Evolutionary conservation across 2,888 invertebrate species (phyloP).

Genomic region (Deroplatys truncata): DNA sequence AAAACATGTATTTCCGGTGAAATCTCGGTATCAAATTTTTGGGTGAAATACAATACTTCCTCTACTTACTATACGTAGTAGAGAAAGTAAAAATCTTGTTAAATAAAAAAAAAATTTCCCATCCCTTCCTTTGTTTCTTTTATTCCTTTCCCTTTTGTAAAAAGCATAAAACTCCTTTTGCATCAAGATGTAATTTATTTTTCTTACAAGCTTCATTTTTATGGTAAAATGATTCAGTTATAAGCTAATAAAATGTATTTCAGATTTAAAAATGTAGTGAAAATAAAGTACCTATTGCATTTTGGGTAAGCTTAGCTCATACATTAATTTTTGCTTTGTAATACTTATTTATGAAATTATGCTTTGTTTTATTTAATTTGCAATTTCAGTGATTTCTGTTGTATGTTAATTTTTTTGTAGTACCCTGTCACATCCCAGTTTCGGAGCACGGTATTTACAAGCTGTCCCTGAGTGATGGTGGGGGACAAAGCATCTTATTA

Average conservation of each 20-base stretch:
- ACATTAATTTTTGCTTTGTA: not conserved
- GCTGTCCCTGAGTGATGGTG: constrained; percentile 45
- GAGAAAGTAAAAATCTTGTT: too few species aligned
- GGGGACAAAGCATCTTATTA: constrained; percentile 36
- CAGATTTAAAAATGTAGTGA: not conserved
- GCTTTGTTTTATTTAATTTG: not conserved
- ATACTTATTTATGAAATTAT: not conserved
- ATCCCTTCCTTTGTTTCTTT: too few species aligned
- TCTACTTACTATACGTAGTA: too few species aligned
- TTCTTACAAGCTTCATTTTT: too few species aligned
- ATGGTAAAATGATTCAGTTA: too few species aligned
- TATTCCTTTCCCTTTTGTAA: too few species aligned
- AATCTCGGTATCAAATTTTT: too few species aligned
- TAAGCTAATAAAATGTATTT: not conserved
- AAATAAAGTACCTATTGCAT: not conserved
- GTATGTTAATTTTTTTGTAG: constrained; percentile 42
- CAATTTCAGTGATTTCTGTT: not conserved
- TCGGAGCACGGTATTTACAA: constrained; percentile 66
- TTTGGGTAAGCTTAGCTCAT: not conserved
- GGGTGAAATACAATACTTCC: too few species aligned
- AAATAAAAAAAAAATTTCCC: too few species aligned
- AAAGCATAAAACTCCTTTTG: too few species aligned
- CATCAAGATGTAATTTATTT: too few species aligned
- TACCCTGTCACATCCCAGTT: constrained; percentile 66
- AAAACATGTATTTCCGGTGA: too few species aligned